Conservation (phyloP, 2,113 vertebrate genomes). For the Tychaedon coryphoeus region DNA sequence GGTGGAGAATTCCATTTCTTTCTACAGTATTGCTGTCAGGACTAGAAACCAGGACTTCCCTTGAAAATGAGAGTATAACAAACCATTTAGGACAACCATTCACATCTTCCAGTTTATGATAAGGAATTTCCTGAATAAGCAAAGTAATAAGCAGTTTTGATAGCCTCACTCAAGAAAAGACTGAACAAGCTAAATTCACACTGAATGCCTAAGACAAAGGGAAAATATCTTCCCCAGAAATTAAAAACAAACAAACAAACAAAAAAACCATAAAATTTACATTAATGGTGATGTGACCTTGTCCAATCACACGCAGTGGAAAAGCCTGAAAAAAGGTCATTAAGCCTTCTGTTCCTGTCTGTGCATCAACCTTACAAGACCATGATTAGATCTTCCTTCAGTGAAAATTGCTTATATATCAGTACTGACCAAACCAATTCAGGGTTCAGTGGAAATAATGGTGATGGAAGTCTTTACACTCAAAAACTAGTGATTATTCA, state of each 20-base stretch:
- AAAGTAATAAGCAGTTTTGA: not conserved
- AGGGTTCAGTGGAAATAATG: not conserved
- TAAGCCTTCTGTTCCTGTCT: not conserved
- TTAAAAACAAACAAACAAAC: not conserved
- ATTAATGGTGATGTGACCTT: not conserved
- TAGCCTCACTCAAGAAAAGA: not conserved
- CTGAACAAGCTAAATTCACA: not conserved
- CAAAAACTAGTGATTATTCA: not conserved
- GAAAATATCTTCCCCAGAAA: not conserved
- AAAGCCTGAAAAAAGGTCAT: not conserved
- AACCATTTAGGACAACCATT: not conserved
- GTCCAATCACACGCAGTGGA: not conserved
- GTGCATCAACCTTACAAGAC: not conserved
- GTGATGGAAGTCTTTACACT: not conserved
- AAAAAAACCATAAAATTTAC: not conserved
- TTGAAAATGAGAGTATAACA: not conserved
- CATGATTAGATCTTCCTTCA: not conserved
- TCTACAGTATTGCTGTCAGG: not conserved
- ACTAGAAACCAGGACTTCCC: not conserved
- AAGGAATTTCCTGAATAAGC: not conserved
- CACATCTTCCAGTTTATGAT: not conserved
- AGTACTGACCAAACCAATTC: not conserved
- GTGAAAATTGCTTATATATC: not conserved
- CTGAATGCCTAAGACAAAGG: not conserved
- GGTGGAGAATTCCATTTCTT: not conserved